Base-by-base conservation (phyloP, 2,113 vertebrate genomes). In the Tragelaphus scriptus region DNA sequence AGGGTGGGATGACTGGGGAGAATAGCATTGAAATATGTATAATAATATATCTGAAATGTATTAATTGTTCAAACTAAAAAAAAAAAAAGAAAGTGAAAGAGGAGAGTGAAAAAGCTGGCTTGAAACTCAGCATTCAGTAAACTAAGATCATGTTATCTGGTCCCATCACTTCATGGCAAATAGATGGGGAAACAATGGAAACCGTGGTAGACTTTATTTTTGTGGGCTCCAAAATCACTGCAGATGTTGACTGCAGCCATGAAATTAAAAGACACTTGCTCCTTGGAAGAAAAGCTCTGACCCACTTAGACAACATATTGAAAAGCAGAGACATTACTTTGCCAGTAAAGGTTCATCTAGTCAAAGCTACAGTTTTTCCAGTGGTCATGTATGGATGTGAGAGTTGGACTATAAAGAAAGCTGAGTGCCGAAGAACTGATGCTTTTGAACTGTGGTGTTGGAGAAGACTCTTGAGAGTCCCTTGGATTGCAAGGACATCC, bases 371-470 rank as follows among this genome's bases (percentile, higher is more conserved):
- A 1, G 32, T 68, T 68, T 68, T 68, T 36, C 32, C 65, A n/a
- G 32, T n/a, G 10, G 32, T 68, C 65, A 68, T n/a, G 63, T 0
- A 10, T n/a, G 32, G 65, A 9, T n/a, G 16, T 68, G 32, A 68
- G 65, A 68, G 16, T 19, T n/a, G 8, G 32, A 68, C 65, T 36
- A 68, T 21, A 36, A 68, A 68, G 65, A n/a, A 36, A 68, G 65
- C 65, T n/a, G 32, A 19, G 2, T 1, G 0, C 32, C 0, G 0
- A n/a, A 68, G 65, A 68, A n/a, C 19, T 68, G 65, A 36, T 36
- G 32, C 32, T 68, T 68, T 36, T 68, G 32, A 68, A n/a, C 32
- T 36, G 8, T n/a, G 16, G 16, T 68, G 32, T 2, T 68, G 16
- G 16, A 68, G 32, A 68, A 68, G 65, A 68, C 32, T 68, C 65